Evolutionary conservation across 92 coral and sea anemone species (phyloP).

Genomic region (Epizoanthus illoricatus): DNA sequence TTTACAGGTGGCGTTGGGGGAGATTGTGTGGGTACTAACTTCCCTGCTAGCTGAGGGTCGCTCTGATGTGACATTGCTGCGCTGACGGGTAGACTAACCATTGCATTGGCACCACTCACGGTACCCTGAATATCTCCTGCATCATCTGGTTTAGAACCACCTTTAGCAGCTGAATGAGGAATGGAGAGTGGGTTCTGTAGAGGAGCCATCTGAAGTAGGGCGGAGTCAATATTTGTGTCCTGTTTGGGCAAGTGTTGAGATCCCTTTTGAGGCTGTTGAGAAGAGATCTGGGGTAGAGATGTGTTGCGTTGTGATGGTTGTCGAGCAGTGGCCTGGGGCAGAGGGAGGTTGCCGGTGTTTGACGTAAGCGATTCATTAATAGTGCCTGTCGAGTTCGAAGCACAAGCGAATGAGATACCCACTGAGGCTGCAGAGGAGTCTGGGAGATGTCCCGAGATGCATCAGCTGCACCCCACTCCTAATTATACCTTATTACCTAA

Average conservation of each 20-base stretch:
- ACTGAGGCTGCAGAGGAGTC: background rate
- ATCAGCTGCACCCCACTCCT: too few species aligned
- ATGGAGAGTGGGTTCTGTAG: background rate
- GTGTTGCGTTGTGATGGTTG: background rate
- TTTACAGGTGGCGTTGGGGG: background rate
- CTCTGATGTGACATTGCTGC: slow-evolving; percentile 18
- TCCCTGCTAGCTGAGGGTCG: background rate
- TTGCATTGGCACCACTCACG: background rate
- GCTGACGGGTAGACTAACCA: background rate
- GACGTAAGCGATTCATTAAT: background rate
- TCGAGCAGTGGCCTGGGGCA: background rate
- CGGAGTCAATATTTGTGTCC: background rate
- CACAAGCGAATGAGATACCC: background rate
- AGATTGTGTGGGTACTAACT: background rate
- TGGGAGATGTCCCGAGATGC: too few species aligned
- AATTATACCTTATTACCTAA: too few species aligned
- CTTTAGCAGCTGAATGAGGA: background rate
- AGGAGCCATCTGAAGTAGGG: background rate
- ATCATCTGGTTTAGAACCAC: too few species aligned
- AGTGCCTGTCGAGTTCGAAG: background rate
- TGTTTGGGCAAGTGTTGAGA: background rate
- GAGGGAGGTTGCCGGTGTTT: background rate
- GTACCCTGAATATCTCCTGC: too few species aligned
- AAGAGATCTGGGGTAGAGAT: background rate
- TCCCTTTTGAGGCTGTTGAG: background rate